These are phyloP conservation scores for Cecidostiba fungosa DNA, from an alignment of 2,888 invertebrate genomes.

Conservation along the genomic window DNA sequence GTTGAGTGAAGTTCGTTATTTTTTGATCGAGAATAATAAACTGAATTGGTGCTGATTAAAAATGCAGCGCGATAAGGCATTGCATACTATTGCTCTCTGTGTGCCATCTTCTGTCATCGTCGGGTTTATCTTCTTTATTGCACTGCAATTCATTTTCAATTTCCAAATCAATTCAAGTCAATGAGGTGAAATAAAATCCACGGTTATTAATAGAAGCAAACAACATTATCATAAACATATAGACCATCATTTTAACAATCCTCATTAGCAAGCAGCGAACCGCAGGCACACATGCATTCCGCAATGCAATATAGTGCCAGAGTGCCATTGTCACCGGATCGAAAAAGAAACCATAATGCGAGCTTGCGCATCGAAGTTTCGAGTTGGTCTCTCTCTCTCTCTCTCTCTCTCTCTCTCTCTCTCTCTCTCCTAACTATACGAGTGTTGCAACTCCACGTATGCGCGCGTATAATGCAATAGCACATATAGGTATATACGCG, in stretches of 20 bases:
- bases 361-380: slow-evolving; percentile 28
- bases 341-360: neutral
- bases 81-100: neutral
- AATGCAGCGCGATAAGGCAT: neutral
- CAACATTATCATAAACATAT: neutral
- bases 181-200: neutral
- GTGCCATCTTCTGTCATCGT: neutral
- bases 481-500: neutral
- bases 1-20: neutral
- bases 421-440: neutral
- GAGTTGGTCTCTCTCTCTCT: neutral
- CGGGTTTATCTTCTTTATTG: too few species aligned
- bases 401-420: too few species aligned
- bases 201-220: neutral
- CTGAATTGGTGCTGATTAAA: neutral
- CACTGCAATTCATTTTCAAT: too few species aligned
- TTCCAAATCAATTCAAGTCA: too few species aligned
- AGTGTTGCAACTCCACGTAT: slow-evolving; percentile 40
- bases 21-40: too few species aligned
- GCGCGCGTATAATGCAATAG: neutral
- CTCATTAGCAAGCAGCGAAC: neutral
- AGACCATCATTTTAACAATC: neutral
- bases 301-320: neutral
- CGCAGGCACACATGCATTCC: neutral
- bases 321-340: slow-evolving; percentile 17